These are phyloP conservation scores for Gastrophysa polygoni DNA, from an alignment of 2,888 invertebrate genomes.

Conservation along the genomic window DNA sequence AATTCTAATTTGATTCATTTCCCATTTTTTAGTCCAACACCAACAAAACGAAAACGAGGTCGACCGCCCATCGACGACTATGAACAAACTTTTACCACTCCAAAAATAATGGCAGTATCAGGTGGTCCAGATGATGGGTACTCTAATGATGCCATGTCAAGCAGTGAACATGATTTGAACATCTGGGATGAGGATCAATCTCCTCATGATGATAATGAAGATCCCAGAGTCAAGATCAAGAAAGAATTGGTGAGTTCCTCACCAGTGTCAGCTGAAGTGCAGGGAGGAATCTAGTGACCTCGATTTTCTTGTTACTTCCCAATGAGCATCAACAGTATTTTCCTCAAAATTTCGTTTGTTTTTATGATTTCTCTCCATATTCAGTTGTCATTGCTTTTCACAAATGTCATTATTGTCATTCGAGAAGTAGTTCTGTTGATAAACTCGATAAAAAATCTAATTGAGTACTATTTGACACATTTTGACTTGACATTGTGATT, in stretches of 20 bases:
- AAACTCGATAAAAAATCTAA: too few relatives aligned
- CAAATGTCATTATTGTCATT: too few relatives aligned
- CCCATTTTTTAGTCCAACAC: slow-evolving; percentile 43
- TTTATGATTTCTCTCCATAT: too few relatives aligned
- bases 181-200: slow-evolving; percentile 56
- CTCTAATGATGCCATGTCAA: slow-evolving; percentile 57
- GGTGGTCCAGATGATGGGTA: slow-evolving; percentile 53
- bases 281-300: too few relatives aligned
- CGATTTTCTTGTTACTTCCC: too few relatives aligned
- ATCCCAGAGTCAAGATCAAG: slow-evolving; percentile 51
- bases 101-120: slow-evolving; percentile 61
- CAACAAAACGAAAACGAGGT: slow-evolving; percentile 66
- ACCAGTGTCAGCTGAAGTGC: too few relatives aligned
- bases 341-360: too few relatives aligned
- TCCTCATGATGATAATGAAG: slow-evolving; percentile 48
- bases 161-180: slow-evolving; percentile 55
- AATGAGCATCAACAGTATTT: too few relatives aligned
- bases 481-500: too few relatives aligned
- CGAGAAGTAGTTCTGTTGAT: too few relatives aligned
- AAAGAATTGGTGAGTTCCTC: slow-evolving; percentile 49
- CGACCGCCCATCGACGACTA: slow-evolving; percentile 70
- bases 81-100: slow-evolving; percentile 61
- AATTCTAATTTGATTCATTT: neutral
- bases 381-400: too few relatives aligned
- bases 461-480: too few relatives aligned